Base-by-base conservation (phyloP, 1,140 invertebrate species). In the Danaus melanippus region DNA sequence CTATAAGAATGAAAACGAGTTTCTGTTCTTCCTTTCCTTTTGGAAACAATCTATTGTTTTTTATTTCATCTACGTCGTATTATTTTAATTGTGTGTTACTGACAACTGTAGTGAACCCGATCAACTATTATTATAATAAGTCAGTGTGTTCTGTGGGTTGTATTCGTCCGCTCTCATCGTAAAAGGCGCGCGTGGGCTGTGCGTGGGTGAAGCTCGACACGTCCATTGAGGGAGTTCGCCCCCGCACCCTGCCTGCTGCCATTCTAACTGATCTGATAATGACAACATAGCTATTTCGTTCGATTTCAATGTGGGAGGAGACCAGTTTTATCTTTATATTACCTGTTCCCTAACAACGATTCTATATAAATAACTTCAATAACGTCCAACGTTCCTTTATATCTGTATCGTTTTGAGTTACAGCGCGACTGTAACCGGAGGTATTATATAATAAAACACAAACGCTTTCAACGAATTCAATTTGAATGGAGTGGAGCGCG, bases 211-310 rank as follows among this genome's bases (percentile, higher is more conserved):
- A 60, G 64, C 64, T 56, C 64, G 66, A 69, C 67, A 60, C 64
- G 69, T 60, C 73, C 77, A 79, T 79, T 80, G 69, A 77, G 71
- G 71, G 72, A 72, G 69, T 67, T 59, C 73, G 60, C 77, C 74
- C 64, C 74, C 79, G 71, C 76, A 17, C 44, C 57, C 12, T 58
- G 68, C 66, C 64, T 42, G 55, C 12, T 58, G 68, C 66, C 64
- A 58, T 66, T 68, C 71, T 62, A 56, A 65, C 64, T 53, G 59
- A 70, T 74, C 77, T 71, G 71, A 73, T 76, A 73, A 76, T 71
- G 66, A 70, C 67, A 71, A 69, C 67, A 66, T 63, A 64, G 61
- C 57, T 69, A 64, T 64, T 64, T 53, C 51, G 54, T 67, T 59
- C 62, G 59, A 67, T 68, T 68, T 59, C 62, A 60, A 62, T 62